Percentiles rank a stretch among this genome's conserved stretches.
Evolutionary conservation across 2,888 invertebrate species (phyloP).

Genomic region (Lathronympha strigana): DNA sequence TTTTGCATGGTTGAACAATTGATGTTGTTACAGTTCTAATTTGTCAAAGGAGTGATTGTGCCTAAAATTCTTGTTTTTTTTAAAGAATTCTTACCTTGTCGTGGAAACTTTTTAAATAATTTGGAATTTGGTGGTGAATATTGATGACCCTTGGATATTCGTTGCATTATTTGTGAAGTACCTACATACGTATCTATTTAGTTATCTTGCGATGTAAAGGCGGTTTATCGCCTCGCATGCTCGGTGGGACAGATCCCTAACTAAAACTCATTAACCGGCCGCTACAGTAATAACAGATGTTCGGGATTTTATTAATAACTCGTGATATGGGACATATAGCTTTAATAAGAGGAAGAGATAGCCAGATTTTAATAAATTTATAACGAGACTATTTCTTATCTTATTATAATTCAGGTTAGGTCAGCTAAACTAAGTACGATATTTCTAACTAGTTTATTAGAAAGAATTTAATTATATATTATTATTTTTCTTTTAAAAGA

Average conservation of each 20-base stretch:
- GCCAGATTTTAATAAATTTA: slow-evolving; percentile 44
- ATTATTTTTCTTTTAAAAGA: no score
- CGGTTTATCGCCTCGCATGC: slow-evolving; percentile 26
- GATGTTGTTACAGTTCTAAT: slow-evolving; percentile 14
- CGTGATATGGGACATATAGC: slow-evolving; percentile 60
- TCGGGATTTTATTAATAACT: slow-evolving; percentile 65
- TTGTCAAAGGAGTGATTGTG: slow-evolving; percentile 14
- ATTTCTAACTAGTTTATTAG: no score
- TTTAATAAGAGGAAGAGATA: slow-evolving; percentile 1
- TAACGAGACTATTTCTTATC: neutral
- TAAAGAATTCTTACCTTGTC: neutral
- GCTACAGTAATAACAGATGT: slow-evolving; percentile 69
- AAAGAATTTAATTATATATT: no score
- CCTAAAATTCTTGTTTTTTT: neutral
- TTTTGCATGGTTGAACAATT: slow-evolving; percentile 59
- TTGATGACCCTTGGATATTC: no score
- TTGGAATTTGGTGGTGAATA: no score
- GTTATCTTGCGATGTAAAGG: neutral
- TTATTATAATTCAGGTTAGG: no score
- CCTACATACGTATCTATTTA: neutral
- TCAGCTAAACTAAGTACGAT: no score
- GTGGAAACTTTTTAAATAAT: neutral
- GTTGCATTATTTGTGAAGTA: neutral
- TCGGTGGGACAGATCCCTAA: slow-evolving; percentile 43
- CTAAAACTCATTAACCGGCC: slow-evolving; percentile 61